phyloP scores from a whole-genome alignment of 1,140 invertebrate genomes.

The Eufriesea mexicana region DNA sequence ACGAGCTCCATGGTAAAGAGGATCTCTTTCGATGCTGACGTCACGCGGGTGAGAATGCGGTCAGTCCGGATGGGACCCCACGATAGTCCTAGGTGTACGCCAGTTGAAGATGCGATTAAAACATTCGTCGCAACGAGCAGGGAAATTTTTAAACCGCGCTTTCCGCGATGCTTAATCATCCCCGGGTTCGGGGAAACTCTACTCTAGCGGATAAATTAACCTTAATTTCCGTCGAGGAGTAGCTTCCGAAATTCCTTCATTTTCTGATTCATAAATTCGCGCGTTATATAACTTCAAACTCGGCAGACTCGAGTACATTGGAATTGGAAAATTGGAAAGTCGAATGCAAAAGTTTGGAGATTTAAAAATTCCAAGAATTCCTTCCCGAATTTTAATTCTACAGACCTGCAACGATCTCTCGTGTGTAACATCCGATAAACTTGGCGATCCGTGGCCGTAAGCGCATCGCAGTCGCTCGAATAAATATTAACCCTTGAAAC shows the following conservation, averaged over 20 bases:
- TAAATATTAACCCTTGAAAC: neutral
- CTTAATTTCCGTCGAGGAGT: no score
- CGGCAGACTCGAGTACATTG: no score
- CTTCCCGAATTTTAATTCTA: neutral
- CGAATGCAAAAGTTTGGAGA: no score
- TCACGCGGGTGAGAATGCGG: constrained; percentile 69
- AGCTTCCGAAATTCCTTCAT: neutral
- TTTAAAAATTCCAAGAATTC: no score
- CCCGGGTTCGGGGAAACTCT: neutral
- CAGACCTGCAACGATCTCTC: neutral
- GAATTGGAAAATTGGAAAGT: no score
- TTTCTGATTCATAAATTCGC: no score
- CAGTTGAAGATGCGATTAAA: constrained; percentile 56
- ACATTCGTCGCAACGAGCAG: constrained; percentile 10
- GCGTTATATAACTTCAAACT: no score
- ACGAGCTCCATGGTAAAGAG: constrained; percentile 52
- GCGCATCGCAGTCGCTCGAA: neutral
- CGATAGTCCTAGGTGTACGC: constrained; percentile 64
- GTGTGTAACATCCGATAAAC: neutral
- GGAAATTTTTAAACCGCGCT: neutral
- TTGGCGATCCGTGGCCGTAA: neutral
- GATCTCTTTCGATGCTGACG: constrained; percentile 65
- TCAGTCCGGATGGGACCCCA: constrained; percentile 66
- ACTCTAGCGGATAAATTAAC: no score
- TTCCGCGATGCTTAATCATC: neutral